A percentile compares a stretch with the other conserved stretches of the same genome.
phyloP scores from a whole-genome alignment of 2,113 vertebrate species.

The Chunga burmeisteri region DNA sequence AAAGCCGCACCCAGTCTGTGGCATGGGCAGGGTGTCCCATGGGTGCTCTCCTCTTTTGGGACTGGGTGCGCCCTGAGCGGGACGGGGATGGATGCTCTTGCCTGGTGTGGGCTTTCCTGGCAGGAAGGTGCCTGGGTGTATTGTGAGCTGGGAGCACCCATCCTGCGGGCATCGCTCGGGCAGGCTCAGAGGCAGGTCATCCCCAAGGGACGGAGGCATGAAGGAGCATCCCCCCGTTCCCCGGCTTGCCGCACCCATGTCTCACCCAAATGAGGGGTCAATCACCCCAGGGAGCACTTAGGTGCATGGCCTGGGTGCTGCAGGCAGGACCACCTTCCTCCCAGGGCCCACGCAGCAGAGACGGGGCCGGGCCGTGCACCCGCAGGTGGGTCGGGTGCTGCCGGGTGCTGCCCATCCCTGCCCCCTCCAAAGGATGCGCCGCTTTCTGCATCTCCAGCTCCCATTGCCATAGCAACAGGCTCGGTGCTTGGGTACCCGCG shows the following conservation, averaged over 20 bases:
- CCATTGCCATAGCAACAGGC: constrained; percentile 73
- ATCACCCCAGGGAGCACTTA: neutral
- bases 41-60: neutral
- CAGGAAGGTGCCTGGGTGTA: neutral
- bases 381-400: constrained; percentile 11
- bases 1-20: neutral
- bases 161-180: accelerated
- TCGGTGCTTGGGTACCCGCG: constrained; percentile 53
- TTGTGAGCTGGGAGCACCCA: neutral
- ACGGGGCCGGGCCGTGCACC: accelerated
- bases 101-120: accelerated
- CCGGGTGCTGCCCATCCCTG: constrained; percentile 48
- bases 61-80: accelerated
- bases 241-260: accelerated
- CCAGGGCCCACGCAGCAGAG: accelerated
- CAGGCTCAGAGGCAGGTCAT: neutral
- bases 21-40: neutral
- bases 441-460: constrained; percentile 72
- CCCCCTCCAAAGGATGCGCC: constrained; percentile 55
- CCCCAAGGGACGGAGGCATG: neutral
- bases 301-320: neutral
- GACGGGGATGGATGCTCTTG: neutral
- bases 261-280: neutral
- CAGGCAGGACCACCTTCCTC: neutral
- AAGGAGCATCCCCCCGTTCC: neutral